These are phyloP conservation scores for Saturnia pavonia DNA, from an alignment of 2,888 invertebrate genomes.

Conservation along the genomic window DNA sequence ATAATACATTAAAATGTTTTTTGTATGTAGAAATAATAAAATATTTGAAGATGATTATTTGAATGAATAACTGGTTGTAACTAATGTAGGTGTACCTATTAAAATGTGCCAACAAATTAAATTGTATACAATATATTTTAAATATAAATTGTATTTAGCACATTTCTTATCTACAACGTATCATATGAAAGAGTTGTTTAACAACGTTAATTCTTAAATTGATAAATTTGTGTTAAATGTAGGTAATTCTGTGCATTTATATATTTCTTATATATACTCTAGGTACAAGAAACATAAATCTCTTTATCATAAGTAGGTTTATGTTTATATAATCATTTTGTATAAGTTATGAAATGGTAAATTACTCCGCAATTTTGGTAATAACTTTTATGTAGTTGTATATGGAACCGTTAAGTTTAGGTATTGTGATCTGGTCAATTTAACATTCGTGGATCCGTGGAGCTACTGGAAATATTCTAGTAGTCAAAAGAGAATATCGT, in stretches of 20 bases:
- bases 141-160: slow-evolving; percentile 27
- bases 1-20: slow-evolving; percentile 31
- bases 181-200: slow-evolving; percentile 36
- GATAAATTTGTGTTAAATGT: neutral
- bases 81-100: slow-evolving; percentile 29
- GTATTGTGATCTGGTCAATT: no score
- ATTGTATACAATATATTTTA: slow-evolving; percentile 34
- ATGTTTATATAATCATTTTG: no score
- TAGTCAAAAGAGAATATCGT: no score
- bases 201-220: slow-evolving; percentile 43
- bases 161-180: slow-evolving; percentile 31
- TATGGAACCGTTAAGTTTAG: no score
- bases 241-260: neutral
- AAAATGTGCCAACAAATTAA: slow-evolving; percentile 40
- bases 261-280: neutral
- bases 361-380: no score
- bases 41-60: slow-evolving; percentile 33
- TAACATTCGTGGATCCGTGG: no score
- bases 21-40: slow-evolving; percentile 38
- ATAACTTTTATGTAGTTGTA: no score
- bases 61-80: slow-evolving; percentile 36
- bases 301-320: neutral
- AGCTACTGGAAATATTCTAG: no score
- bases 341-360: no score
- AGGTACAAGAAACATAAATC: neutral